Base-by-base conservation (phyloP, 2,113 vertebrate genomes). In the Indicator indicator region DNA sequence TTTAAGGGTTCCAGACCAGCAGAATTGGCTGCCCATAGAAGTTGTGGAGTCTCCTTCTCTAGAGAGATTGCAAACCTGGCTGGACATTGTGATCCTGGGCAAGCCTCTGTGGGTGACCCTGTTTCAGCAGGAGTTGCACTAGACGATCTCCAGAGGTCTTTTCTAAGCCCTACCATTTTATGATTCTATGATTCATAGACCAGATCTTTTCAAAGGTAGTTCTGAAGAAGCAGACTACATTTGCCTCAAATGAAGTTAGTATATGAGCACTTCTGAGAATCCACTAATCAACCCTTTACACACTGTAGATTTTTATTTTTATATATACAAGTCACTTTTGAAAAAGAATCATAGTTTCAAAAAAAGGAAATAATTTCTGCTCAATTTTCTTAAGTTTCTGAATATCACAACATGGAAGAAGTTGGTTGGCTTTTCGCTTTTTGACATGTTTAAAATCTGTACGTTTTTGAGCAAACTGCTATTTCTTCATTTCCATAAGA, bases 401-500 rank as follows among this genome's bases (percentile, higher is more conserved):
- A 89, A 73, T 86, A 88, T 38, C 50, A 77, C 65, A 87, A 91
- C 68, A 89, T 9, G 48, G 69, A 60, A 65, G 55, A 83, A 83
- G 8, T 60, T 89, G 20, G 50, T 95, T 95, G 75, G 50, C 33
- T 83, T 65, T 59, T 77, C 42, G 10, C 18, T 79, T 67, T 87
- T 9, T 27, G 52, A 78, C 90, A 76, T 79, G 73, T 90, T 97
- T 95, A 79, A 96, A 97, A 97, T 95, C 71, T 88, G 86, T 81
- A 96, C 12, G 1, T 67, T 93, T 89, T 89, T 56, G 58, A 80
- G 83, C 62, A 97, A 93, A 89, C 81, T 95, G 60, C 59, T 95
- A 93, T 97, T 98, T 96, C 90, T 97, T 97, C 96, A 97, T 97
- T 97, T 97, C 90, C 16, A 6, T 94, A 96, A 96, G 91, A 95